Evolutionary conservation across 2,113 vertebrate species (phyloP).

Genomic region (Rattus rattus): DNA sequence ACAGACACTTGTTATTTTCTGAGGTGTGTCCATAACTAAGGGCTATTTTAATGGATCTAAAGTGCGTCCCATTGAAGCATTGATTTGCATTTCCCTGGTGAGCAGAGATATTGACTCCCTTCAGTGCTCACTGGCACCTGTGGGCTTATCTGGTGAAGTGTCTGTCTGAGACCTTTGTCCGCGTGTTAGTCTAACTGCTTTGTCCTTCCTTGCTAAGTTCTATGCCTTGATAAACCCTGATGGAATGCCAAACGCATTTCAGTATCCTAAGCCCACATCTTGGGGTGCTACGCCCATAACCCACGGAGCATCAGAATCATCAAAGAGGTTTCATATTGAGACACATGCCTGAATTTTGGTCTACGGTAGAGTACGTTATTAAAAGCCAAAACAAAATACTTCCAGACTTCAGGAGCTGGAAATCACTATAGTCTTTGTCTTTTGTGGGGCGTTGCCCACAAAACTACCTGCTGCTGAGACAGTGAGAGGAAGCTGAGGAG

Average conservation of each 20-base stretch:
- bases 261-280: background rate
- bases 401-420: background rate
- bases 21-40: background rate
- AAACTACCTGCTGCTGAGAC: background rate
- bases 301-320: background rate
- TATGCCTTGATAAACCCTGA: background rate
- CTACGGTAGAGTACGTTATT: background rate
- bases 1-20: background rate
- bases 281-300: background rate
- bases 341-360: background rate
- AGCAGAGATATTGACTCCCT: background rate
- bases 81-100: background rate
- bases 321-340: background rate
- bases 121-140: background rate
- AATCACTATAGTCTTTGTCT: background rate
- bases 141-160: constrained; percentile 3
- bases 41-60: background rate
- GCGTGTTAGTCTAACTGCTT: background rate
- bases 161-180: background rate
- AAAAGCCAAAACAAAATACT: background rate
- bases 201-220: background rate
- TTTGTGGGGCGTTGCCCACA: background rate
- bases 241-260: background rate
- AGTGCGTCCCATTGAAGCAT: background rate
- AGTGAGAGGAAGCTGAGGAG: background rate